These are phyloP conservation scores for Orussus abietinus DNA, from an alignment of 1,140 invertebrate species.

Conservation along the genomic window DNA sequence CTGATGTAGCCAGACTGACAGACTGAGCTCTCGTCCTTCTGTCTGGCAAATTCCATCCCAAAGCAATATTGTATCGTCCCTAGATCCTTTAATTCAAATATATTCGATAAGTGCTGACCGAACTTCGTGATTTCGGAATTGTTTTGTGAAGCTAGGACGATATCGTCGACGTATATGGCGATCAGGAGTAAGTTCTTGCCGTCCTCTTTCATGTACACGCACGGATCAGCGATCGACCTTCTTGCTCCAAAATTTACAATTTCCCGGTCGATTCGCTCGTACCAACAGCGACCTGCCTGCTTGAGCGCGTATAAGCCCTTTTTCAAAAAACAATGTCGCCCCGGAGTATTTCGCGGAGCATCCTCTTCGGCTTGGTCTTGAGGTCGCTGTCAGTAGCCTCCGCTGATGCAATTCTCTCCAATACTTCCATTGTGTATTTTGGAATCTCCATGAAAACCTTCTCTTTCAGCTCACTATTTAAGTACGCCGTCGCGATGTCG, in stretches of 20 bases:
- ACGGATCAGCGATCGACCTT: slow-evolving; percentile 16
- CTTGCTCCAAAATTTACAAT: slow-evolving; percentile 13
- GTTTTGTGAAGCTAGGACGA: slow-evolving; percentile 18
- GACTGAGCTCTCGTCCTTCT: slow-evolving; percentile 1
- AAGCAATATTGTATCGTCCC: slow-evolving; percentile 8
- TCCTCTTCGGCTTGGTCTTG: slow-evolving; percentile 9
- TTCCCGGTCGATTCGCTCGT: slow-evolving; percentile 16
- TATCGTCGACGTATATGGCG: slow-evolving; percentile 28
- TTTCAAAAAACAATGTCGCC: slow-evolving; percentile 19
- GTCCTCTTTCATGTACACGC: slow-evolving; percentile 16
- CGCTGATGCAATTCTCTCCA: slow-evolving; percentile 7
- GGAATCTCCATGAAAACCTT: slow-evolving; percentile 24
- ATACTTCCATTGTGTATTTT: slow-evolving; percentile 6
- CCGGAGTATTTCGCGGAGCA: slow-evolving; percentile 11
- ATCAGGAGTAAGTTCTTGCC: slow-evolving; percentile 14
- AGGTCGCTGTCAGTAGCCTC: slow-evolving; percentile 1
- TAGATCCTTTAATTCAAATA: slow-evolving; percentile 8
- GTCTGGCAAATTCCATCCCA: slow-evolving; percentile 6
- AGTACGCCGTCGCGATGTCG: slow-evolving; percentile 38
- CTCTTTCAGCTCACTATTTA: slow-evolving; percentile 35
- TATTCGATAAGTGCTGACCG: background rate
- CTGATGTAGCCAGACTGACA: slow-evolving; percentile 20
- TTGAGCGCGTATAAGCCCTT: slow-evolving; percentile 33
- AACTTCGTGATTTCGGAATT: background rate
- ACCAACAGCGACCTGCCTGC: slow-evolving; percentile 30